Percentiles rank a stretch among this genome's conserved stretches.
These are phyloP conservation scores for Muscicapa striata DNA, from an alignment of 2,797 vertebrate species.

Conservation along the genomic window DNA sequence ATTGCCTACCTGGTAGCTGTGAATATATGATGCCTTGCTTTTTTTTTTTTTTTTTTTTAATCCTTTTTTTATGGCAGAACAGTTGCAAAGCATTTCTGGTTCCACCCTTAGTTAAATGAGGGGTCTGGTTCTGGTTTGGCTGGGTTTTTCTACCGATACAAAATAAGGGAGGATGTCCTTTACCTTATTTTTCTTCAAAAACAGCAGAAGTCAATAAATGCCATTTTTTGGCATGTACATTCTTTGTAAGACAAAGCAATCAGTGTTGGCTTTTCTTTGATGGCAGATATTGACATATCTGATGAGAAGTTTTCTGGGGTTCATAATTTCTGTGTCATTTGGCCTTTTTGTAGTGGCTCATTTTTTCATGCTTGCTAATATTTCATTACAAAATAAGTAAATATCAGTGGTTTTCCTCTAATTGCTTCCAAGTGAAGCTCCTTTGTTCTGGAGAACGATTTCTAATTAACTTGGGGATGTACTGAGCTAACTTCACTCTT, in stretches of 20 bases:
- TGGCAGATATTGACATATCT: rapidly evolving
- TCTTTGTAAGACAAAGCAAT: background rate
- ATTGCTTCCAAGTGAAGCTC: background rate
- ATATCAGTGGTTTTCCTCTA: background rate
- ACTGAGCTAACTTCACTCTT: background rate
- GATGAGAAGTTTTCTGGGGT: background rate
- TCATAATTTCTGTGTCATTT: background rate
- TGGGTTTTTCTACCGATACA: background rate
- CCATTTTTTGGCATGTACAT: background rate
- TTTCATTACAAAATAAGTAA: background rate
- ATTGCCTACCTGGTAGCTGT: background rate
- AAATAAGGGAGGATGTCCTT: background rate
- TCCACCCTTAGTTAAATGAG: background rate
- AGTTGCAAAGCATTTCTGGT: background rate
- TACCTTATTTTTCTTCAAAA: background rate
- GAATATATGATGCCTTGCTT: background rate
- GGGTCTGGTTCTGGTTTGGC: background rate
- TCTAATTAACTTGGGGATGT: constrained; percentile 16
- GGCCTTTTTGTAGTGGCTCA: background rate
- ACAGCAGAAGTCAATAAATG: background rate
- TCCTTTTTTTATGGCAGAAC: background rate
- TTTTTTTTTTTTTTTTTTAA: background rate
- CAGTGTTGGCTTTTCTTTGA: rapidly evolving
- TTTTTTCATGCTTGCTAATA: background rate
- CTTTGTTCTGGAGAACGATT: constrained; percentile 16